Evolutionary conservation across 2,797 vertebrate genomes (phyloP), one percentile per base, ranked within the genome.

Genomic region (Rhyacichthys aspro): DNA sequence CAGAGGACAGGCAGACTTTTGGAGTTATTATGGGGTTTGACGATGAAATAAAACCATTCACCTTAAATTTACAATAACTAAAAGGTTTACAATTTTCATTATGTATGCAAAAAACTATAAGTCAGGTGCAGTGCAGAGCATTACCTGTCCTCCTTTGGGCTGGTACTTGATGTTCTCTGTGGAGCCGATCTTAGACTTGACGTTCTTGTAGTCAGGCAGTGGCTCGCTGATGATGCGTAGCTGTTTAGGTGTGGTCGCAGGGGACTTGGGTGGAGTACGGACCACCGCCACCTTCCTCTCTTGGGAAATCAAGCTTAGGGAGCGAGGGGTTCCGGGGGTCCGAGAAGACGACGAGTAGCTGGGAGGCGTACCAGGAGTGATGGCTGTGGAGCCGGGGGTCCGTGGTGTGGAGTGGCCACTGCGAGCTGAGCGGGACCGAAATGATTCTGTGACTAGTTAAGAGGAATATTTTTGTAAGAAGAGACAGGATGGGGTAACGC

Each of bases 111-210:
- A 28, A 28, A 28, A 14, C n/a, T 33, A 5, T 12, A 32, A 8
- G n/a, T 32, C 12, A 32, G 11, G 1, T 14, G 17, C 5, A 33
- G 14, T 33, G 1, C n/a, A 59, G 50, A 59, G 49, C 3, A 18
- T 95, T 92, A 96, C 97, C 96, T 98, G 97, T 8, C 97, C 97
- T 53, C 95, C 96, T 91, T 97, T 98, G 9, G 97, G 97, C 87
- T 99, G 97, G 86, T 99, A 98, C 86, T 94, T 98, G 87, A 98
- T 98, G 72, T 99, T 98, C 36, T 98, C 97, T 10, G 90, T 98
- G 55, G 97, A 99, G 66, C 97, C 96, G 1, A 99, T 96, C 93
- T 99, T 99, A 79, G 97, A 98, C 79, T 90, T 96, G 90, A 98
- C 64, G 5, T 97, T 98, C 90, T 98, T 98, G 84, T 97, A 94